phyloP scores from a whole-genome alignment of 1,140 invertebrate species.

The Onthophagus taurus region DNA sequence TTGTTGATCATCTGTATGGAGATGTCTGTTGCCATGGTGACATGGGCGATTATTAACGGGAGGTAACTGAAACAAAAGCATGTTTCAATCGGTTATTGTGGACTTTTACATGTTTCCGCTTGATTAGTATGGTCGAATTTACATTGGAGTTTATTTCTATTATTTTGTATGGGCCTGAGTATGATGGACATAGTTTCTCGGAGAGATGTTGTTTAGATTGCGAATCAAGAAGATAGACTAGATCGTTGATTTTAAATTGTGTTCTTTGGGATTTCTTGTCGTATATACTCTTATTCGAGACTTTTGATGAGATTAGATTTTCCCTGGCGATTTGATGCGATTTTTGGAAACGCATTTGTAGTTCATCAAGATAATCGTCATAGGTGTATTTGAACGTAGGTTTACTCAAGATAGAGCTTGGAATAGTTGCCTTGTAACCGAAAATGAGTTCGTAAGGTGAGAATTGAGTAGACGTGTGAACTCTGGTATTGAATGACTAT shows the following conservation, averaged over 20 bases:
- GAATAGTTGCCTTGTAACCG: conserved; percentile 12
- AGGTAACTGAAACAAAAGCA: conserved; percentile 9
- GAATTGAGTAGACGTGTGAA: conserved; percentile 19
- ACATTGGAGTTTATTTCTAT: conserved; percentile 9
- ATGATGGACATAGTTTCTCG: conserved; percentile 12
- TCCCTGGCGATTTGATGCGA: conserved; percentile 25
- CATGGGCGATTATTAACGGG: background rate
- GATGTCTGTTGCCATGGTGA: background rate
- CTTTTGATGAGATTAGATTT: conserved; percentile 20
- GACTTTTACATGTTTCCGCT: conserved; percentile 6
- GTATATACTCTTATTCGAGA: conserved; percentile 21
- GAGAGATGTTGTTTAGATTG: too few relatives aligned
- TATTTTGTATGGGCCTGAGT: conserved; percentile 15
- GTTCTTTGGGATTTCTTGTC: conserved; percentile 18
- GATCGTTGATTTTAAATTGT: conserved; percentile 20
- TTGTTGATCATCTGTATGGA: too few relatives aligned
- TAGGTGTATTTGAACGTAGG: conserved; percentile 22
- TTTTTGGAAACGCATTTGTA: conserved; percentile 23
- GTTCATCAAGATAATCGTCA: conserved; percentile 21
- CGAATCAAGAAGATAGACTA: conserved; percentile 16
- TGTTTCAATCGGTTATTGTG: conserved; percentile 11
- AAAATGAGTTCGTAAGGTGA: conserved; percentile 28
- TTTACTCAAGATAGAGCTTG: conserved; percentile 6
- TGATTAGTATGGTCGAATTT: conserved; percentile 9
- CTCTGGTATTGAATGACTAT: conserved; percentile 33